Evolutionary conservation across 2,797 vertebrate genomes (phyloP).

Genomic region (Poecilia gillii): DNA sequence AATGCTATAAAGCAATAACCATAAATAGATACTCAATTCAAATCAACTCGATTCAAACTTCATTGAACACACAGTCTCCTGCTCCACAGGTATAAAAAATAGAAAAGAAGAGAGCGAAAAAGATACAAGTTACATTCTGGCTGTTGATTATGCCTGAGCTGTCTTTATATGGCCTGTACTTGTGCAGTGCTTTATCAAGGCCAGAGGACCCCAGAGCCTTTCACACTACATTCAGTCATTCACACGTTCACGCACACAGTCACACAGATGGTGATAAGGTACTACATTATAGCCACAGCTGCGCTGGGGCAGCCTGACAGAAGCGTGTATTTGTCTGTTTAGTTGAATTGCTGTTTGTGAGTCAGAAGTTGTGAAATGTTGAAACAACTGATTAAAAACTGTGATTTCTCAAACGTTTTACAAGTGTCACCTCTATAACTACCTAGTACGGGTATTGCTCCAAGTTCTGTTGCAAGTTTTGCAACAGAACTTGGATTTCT

Average conservation of each 20-base stretch:
- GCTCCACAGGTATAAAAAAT: no score
- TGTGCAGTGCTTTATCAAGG: no score
- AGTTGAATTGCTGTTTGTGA: background rate
- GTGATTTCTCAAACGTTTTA: background rate
- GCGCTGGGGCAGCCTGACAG: no score
- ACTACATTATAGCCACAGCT: no score
- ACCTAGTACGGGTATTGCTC: background rate
- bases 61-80: no score
- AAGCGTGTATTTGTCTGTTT: background rate
- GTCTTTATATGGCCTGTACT: background rate
- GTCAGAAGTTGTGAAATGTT: background rate
- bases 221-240: no score
- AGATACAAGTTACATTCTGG: background rate
- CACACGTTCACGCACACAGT: no score
- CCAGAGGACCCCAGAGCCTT: no score
- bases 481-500: background rate
- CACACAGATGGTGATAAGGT: no score
- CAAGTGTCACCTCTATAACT: background rate
- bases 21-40: background rate
- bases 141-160: background rate
- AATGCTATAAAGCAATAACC: background rate
- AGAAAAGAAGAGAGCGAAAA: no score
- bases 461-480: background rate
- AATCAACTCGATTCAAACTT: no score
- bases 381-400: background rate